These are phyloP conservation scores for Columbina picui DNA, from an alignment of 2,113 vertebrate species.

Conservation along the genomic window DNA sequence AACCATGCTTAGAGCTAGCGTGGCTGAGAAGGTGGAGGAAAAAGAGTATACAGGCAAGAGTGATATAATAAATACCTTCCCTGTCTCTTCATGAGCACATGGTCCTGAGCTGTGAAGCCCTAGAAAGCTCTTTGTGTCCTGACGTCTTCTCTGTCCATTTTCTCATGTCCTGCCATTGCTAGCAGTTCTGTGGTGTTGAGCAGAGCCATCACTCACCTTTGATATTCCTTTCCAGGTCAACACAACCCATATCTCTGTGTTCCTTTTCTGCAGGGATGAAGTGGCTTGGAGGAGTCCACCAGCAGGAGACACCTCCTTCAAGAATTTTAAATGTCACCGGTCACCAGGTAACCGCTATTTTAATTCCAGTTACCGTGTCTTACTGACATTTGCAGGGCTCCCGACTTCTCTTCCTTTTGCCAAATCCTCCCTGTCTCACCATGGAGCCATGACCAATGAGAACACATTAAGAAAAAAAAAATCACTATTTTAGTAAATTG, in stretches of 20 bases:
- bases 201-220: neutral
- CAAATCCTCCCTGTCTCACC: neutral
- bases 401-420: neutral
- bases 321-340: neutral
- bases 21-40: neutral
- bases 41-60: neutral
- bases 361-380: neutral
- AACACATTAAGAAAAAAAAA: neutral
- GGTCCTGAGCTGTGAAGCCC: neutral
- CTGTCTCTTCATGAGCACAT: neutral
- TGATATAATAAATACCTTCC: neutral
- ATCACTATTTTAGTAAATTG: neutral
- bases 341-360: neutral
- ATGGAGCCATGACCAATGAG: neutral
- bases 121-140: neutral
- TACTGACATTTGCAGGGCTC: neutral
- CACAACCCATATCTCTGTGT: neutral
- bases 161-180: accelerated
- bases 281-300: neutral
- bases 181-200: neutral
- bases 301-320: neutral
- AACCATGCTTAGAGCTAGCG: neutral
- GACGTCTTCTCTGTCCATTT: neutral
- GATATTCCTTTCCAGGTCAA: neutral
- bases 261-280: neutral